Evolutionary conservation across 2,797 vertebrate species (phyloP), one percentile per base, ranked within the genome.

Genomic region (Gephyroberyx darwinii): DNA sequence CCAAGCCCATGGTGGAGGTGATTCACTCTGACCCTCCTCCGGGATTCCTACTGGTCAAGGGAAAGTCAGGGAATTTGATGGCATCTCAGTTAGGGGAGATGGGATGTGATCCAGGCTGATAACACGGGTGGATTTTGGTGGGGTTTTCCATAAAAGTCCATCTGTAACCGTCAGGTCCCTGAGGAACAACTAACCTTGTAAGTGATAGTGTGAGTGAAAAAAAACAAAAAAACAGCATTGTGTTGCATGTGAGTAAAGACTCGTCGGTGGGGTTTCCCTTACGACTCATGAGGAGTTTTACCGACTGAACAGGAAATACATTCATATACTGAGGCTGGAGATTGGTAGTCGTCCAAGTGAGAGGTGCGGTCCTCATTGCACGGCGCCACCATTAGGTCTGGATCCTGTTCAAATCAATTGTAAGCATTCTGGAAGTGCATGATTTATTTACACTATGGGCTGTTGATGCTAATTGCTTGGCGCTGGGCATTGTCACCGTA

Each of bases 401-500:
- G 65, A 85, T 85, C 67, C 72, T 41, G 52, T 82, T 79, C 74
- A 82, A 30, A 33, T 79, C 20, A 60, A 71, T 68, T 50, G 52
- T 35, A 5, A 59, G 20, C 63, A 54, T 43, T 43, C 53, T 83
- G 70, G 72, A 77, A 74, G 64, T n/a, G 5, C 76, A 79, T 76
- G 31, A 82, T 77, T 87, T 87, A 78, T 90, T 86, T 81, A 84
- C 33, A 50, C 55, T 58, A 2, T 1, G 20, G 43, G 45, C 22
- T 67, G 65, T 6, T 26, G 39, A 60, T 57, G 64, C 45, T 65
- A 35, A 61, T 68, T 68, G 59, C 41, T 37, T n/a, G 20, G 48
- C n/a, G 61, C 35, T 65, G 64, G 66, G 56, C 61, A 33, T 75
- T 37, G 35, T 70, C 51, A 65, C 50, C 52, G 64, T 73, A 22